phyloP scores from a whole-genome alignment of 2,888 invertebrate species.

The Eupithecia exiguata region DNA sequence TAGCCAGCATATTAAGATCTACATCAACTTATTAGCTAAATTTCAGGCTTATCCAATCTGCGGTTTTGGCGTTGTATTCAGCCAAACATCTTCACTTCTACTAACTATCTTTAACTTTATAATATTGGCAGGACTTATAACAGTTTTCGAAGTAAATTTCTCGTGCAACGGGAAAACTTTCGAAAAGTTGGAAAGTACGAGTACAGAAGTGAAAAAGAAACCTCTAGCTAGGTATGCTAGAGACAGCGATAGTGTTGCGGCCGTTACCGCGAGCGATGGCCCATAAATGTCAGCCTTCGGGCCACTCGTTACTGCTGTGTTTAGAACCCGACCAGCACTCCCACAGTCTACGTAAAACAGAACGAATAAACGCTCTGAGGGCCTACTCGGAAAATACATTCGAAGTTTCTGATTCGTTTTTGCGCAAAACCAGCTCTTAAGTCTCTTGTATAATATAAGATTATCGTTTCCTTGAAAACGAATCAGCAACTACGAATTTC shows the following conservation, averaged over 20 bases:
- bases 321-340: slow-evolving; percentile 34
- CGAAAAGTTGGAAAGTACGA: neutral
- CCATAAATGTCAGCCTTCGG: slow-evolving; percentile 41
- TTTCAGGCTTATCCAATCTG: neutral
- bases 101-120: neutral
- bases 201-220: neutral
- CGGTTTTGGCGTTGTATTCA: neutral
- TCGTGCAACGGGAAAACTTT: neutral
- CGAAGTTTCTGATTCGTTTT: no score
- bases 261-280: slow-evolving; percentile 40
- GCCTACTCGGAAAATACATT: no score
- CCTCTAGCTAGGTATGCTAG: neutral
- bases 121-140: neutral
- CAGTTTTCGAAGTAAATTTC: neutral
- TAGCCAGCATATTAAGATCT: neutral
- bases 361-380: neutral
- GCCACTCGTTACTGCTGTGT: slow-evolving; percentile 42
- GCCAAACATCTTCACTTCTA: neutral
- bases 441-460: no score
- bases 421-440: no score
- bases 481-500: no score
- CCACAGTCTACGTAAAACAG: slow-evolving; percentile 19
- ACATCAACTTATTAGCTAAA: no score
- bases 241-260: slow-evolving; percentile 29
- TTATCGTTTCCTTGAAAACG: no score